Evolutionary conservation across 2,113 vertebrate genomes (phyloP), one percentile per base, ranked within the genome.

Genomic region (Varanus komodoensis): DNA sequence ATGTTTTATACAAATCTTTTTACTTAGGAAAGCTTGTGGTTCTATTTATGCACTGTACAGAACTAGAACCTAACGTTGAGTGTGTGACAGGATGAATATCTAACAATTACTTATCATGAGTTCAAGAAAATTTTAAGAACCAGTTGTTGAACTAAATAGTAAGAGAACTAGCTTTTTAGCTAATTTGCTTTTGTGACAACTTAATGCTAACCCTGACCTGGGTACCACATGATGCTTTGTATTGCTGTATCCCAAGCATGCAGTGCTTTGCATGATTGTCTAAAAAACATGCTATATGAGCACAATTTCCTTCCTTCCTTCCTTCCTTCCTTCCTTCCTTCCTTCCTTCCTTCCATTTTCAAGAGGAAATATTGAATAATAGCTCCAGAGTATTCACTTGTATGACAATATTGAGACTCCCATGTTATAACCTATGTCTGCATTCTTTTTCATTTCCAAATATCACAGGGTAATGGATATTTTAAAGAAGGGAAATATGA

Each of bases 401-500:
- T 44, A 38, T 79, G n/a, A 78, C 68, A n/a, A 54, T 54, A 29
- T 68, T 68, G 64, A 86, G 25, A 80, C 29, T 69, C 52, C 27
- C 34, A 44, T 29, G 38, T 79, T 15, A 73, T 71, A 44, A 14
- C 64, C 67, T n/a, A 57, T 75, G 32, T 74, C 25, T 44, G 32
- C 34, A 34, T 75, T 57, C 34, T 73, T 34, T 61, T 69, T 44
- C 38, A 79, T 21, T 54, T 23, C 15, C 44, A 77, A 88, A 79
- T 87, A 3, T 84, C 69, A 69, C 86, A 99, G 99, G 99, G 99
- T 15, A 99, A 99, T 19, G 98, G 97, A 67, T 99, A 98, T 95
- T 99, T 99, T 95, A 99, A 99, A 96, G 98, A 99, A 91, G 99
- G 99, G 0, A 98, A 98, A 86, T 99, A 99, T 0, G 98, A 99